phyloP scores from a whole-genome alignment of 2,888 invertebrate genomes.

The Euclidia mi region DNA sequence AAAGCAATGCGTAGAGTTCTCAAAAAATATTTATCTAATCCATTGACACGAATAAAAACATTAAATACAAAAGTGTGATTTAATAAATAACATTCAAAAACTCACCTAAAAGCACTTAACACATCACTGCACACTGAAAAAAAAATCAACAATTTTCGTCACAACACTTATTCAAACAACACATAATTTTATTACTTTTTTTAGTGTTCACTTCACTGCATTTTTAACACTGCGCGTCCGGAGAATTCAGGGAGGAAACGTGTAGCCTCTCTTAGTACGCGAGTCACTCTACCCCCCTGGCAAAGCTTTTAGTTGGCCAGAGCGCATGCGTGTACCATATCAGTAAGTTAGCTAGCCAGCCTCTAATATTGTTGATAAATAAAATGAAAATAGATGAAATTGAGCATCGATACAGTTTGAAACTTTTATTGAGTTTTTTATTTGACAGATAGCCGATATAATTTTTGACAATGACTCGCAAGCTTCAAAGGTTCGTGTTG shows the following conservation, averaged over 20 bases:
- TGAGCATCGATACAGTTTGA: not conserved
- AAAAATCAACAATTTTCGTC: slow-evolving; percentile 24
- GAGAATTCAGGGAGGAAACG: slow-evolving; percentile 39
- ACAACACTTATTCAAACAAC: slow-evolving; percentile 37
- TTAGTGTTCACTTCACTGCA: slow-evolving; percentile 57
- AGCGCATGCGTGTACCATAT: slow-evolving; percentile 50
- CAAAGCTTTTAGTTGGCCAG: slow-evolving; percentile 21
- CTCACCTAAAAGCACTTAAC: slow-evolving; percentile 53
- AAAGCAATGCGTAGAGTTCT: no score
- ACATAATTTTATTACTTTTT: slow-evolving; percentile 37
- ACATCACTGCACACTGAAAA: slow-evolving; percentile 47
- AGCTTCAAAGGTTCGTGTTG: not conserved
- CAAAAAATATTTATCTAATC: not conserved
- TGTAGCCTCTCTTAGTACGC: slow-evolving; percentile 40
- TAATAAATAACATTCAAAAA: slow-evolving; percentile 17
- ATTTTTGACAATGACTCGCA: no score
- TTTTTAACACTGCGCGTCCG: slow-evolving; percentile 50
- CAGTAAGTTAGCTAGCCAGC: slow-evolving; percentile 5
- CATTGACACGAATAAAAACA: slow-evolving; percentile 1
- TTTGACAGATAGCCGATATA: no score
- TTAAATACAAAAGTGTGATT: not conserved
- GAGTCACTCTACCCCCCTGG: slow-evolving; percentile 51
- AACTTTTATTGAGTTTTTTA: no score
- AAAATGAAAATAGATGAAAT: slow-evolving; percentile 1
- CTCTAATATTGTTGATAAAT: slow-evolving; percentile 23